A percentile compares a stretch with the other conserved stretches of the same genome.
phyloP scores from a whole-genome alignment of 2,888 invertebrate species.

The Hirtodrosophila duncani region DNA sequence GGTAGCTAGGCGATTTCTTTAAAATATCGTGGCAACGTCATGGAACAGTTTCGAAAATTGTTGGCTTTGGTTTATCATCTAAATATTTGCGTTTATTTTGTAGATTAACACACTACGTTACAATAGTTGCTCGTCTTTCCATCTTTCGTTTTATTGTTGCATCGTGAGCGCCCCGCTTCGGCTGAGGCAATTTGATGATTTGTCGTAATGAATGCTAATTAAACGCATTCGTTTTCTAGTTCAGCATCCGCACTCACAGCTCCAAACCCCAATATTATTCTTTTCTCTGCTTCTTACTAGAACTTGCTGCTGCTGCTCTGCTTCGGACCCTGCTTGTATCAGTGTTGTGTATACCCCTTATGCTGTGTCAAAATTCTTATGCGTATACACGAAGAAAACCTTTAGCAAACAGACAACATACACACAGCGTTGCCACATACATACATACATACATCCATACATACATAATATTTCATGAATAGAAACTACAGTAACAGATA shows the following conservation, averaged over 20 bases:
- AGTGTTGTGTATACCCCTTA: no score
- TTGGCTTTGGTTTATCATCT: conserved; percentile 46
- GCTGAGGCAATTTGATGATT: conserved; percentile 63
- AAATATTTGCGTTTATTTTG: conserved; percentile 67
- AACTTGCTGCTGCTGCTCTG: no score
- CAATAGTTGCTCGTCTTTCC: conserved; percentile 23
- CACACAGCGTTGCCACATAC: conserved; percentile 6
- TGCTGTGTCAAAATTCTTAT: no score
- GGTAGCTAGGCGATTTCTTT: conserved; percentile 26
- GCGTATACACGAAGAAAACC: conserved; percentile 52
- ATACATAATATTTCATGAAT: no score
- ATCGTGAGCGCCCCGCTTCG: conserved; percentile 36
- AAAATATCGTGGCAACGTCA: conserved; percentile 36
- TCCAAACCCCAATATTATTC: conserved; percentile 16
- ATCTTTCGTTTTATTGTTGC: conserved; percentile 50
- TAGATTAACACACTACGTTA: conserved; percentile 65
- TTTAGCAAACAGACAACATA: conserved; percentile 33
- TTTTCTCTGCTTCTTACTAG: conserved; percentile 10
- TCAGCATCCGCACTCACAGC: conserved; percentile 37
- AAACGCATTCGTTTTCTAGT: conserved; percentile 70
- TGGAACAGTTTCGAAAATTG: conserved; percentile 58
- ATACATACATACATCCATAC: not conserved
- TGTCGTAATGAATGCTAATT: conserved; percentile 76
- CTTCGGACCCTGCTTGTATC: no score
- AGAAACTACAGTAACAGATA: conserved; percentile 7